A percentile compares a stretch with the other conserved stretches of the same genome.
Evolutionary conservation across 2,113 vertebrate genomes (phyloP).

Genomic region (Protobothrops flavoviridis): DNA sequence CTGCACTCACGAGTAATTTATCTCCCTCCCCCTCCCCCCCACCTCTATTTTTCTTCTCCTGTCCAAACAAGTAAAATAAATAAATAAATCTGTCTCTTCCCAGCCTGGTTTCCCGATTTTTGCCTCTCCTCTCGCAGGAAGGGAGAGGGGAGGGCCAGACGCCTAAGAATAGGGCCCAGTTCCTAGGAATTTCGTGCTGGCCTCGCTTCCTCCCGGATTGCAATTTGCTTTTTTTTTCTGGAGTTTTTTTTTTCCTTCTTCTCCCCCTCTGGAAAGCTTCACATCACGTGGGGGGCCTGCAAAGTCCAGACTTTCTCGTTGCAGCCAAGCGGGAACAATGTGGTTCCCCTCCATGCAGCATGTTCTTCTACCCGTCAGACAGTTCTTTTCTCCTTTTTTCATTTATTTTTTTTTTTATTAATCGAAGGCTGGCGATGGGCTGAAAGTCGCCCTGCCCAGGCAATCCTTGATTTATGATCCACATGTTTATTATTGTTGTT

Average conservation of each 20-base stretch:
- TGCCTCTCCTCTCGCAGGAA: neutral
- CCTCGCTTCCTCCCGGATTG: neutral
- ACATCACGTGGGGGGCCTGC: neutral
- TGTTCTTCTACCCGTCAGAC: too few relatives aligned
- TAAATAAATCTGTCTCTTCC: neutral
- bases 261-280: rapidly evolving
- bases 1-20: neutral
- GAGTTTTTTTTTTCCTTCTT: too few relatives aligned
- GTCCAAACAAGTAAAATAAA: constrained; percentile 50
- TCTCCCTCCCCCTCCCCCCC: neutral
- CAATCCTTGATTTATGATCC: too few relatives aligned
- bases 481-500: too few relatives aligned
- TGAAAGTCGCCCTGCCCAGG: too few relatives aligned
- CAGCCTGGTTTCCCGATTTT: neutral
- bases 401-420: too few relatives aligned
- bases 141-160: neutral
- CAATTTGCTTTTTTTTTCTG: neutral
- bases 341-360: too few relatives aligned
- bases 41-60: constrained; percentile 1
- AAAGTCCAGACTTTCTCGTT: too few relatives aligned
- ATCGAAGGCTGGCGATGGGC: too few relatives aligned
- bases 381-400: too few relatives aligned
- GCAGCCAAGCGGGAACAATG: too few relatives aligned
- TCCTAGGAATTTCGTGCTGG: constrained; percentile 14
- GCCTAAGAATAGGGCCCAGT: neutral